Percentiles rank a stretch among this genome's conserved stretches.
Conservation (phyloP, 2,888 invertebrate genomes). For the Timandra comae region DNA sequence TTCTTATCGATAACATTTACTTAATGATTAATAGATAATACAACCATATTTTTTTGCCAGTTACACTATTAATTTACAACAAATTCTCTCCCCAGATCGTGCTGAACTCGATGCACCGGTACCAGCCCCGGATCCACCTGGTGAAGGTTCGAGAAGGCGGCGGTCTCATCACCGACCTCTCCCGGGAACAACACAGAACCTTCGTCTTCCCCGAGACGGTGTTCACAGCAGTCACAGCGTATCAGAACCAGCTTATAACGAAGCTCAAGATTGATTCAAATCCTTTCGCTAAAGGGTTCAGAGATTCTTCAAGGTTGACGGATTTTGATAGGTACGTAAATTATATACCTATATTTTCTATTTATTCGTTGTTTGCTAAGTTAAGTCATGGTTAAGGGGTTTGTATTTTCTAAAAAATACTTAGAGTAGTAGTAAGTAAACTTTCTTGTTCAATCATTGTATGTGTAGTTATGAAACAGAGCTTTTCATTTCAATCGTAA, state of each 20-base stretch:
- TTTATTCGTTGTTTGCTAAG: too few relatives aligned
- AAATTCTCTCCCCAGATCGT: conserved; percentile 89
- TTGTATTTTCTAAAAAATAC: too few relatives aligned
- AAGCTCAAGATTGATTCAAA: conserved; percentile 99
- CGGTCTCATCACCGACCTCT: conserved; percentile 90
- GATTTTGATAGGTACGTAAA: conserved; percentile 89
- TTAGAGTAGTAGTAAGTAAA: too few relatives aligned
- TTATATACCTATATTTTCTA: neutral
- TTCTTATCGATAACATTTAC: too few relatives aligned
- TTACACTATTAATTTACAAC: too few relatives aligned
- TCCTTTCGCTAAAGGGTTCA: conserved; percentile 98
- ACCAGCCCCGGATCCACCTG: conserved; percentile 98
- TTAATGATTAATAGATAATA: too few relatives aligned
- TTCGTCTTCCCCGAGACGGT: conserved; percentile 98
- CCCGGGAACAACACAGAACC: conserved; percentile 94
- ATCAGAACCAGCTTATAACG: conserved; percentile 99
- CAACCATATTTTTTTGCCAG: too few relatives aligned
- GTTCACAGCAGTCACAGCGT: conserved; percentile 99
- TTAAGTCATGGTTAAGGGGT: too few relatives aligned
- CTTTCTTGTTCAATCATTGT: too few relatives aligned
- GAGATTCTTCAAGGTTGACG: conserved; percentile 95
- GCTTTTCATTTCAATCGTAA: too few relatives aligned
- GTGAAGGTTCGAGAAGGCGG: conserved; percentile 81
- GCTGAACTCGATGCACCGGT: conserved; percentile 99
- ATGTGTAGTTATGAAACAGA: too few relatives aligned